Evolutionary conservation across 2,888 invertebrate species (phyloP).

Genomic region (Teinopalpus imperialis): DNA sequence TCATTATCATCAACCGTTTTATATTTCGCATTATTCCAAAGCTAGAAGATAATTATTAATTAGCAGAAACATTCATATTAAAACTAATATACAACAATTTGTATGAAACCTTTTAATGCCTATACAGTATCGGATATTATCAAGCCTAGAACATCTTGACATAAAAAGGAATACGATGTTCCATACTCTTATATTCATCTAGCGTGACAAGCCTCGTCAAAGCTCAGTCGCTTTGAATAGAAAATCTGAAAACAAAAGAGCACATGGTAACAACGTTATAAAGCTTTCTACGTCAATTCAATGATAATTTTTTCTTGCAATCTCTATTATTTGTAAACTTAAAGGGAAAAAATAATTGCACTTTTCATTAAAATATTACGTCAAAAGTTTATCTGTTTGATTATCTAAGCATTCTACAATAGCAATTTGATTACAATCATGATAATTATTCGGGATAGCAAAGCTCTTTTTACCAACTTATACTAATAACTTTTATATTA

Average conservation of each 20-base stretch:
- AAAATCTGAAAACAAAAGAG: slow-evolving; percentile 43
- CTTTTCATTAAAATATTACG: background rate
- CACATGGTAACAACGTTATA: slow-evolving; percentile 29
- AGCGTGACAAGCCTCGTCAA: slow-evolving; percentile 41
- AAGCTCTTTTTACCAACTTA: too few relatives aligned
- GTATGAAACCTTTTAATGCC: too few relatives aligned
- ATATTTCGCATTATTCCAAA: too few relatives aligned
- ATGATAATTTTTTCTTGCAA: slow-evolving; percentile 20
- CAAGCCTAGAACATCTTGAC: slow-evolving; percentile 32
- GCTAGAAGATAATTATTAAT: too few relatives aligned
- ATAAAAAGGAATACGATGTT: slow-evolving; percentile 40
- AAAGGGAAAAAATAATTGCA: background rate
- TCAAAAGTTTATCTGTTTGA: too few relatives aligned
- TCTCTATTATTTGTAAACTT: slow-evolving; percentile 23
- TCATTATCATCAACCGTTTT: too few relatives aligned
- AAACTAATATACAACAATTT: too few relatives aligned
- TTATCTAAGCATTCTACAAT: too few relatives aligned
- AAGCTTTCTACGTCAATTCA: slow-evolving; percentile 11
- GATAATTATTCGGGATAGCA: too few relatives aligned
- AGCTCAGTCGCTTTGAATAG: slow-evolving; percentile 39
- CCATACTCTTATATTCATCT: slow-evolving; percentile 6
- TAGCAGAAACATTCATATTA: too few relatives aligned
- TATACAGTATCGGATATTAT: background rate
- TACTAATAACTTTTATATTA: too few relatives aligned
- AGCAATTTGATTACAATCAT: too few relatives aligned